Base-by-base conservation (phyloP, 2,113 vertebrate genomes). In the Leuciscus idus region DNA sequence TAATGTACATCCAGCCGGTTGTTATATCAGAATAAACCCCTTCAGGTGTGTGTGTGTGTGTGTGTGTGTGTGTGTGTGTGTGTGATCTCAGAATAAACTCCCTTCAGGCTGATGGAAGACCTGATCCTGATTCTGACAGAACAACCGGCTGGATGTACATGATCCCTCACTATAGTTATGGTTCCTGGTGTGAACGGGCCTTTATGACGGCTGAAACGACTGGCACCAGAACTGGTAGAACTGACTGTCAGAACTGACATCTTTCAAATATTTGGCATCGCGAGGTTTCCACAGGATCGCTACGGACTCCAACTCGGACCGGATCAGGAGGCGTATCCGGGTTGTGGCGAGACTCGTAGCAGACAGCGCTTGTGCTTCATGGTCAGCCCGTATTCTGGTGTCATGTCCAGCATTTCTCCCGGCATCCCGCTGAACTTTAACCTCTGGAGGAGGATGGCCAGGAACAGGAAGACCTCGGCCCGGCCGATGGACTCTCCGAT, bases 391-490 rank as follows among this genome's bases (percentile, higher is more conserved):
- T 98, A 98, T 74, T 94, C 91, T 0, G 98, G 96, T 0, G 97
- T 98, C 94, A 95, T 48, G 89, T 99, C 97, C 86, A 95, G 93
- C 1, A 43, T 85, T 61, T 93, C 81, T 0, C 95, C 96, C 0
- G 94, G 93, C 4, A 85, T 2, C 1, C 92, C 76, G 0, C 89
- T 90, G 93, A 99, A 97, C 4, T 93, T 91, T 84, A 99, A 83
- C 87, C 91, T 95, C 90, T 99, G 98, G 84, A 99, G 87, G 39
- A 99, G 74, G 43, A 92, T 96, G 66, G 95, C 93, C 91, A 99
- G 86, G 91, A 99, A 99, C 36, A 99, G 96, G 91, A 94, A 99
- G 88, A 99, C 86, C 90, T 99, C 97, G 39, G 93, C 91, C 10
- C 96, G 95, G 13, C 93, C 98, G 0, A 99, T 97, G 68, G 90